These are phyloP conservation scores for Tetheella fluctuosa DNA, from an alignment of 2,888 invertebrate species.

Conservation along the genomic window DNA sequence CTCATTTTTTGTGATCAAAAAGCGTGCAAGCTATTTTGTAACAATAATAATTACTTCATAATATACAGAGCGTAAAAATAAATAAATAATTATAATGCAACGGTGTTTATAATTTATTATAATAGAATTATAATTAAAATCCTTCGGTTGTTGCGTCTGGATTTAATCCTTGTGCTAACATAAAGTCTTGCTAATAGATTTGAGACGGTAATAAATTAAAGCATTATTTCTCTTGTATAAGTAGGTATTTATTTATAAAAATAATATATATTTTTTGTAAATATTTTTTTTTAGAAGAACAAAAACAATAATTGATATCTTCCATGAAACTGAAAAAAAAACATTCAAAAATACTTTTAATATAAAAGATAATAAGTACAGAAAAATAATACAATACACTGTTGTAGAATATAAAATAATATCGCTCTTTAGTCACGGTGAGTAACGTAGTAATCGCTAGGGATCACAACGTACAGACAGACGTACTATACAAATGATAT, in stretches of 20 bases:
- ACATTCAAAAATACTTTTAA: no score
- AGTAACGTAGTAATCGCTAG: not conserved
- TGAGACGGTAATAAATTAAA: no score
- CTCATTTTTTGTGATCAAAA: constrained; percentile 57
- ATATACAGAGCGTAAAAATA: constrained; percentile 66
- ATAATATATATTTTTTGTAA: no score
- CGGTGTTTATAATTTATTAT: constrained; percentile 36
- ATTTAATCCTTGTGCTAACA: not conserved
- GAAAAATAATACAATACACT: no score
- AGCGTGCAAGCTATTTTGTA: constrained; percentile 54
- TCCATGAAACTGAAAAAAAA: no score
- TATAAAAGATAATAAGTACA: no score
- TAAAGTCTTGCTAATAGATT: not conserved
- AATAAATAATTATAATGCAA: constrained; percentile 48
- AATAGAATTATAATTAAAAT: not conserved
- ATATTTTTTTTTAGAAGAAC: no score
- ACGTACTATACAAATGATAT: no score
- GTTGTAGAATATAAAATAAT: not conserved
- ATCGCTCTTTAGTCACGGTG: not conserved
- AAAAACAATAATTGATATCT: no score
- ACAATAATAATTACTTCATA: constrained; percentile 43
- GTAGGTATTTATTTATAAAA: no score
- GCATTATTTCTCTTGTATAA: no score
- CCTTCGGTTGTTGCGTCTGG: not conserved
- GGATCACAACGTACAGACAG: not conserved